Conservation (phyloP, 2,113 vertebrate species). For the Phylloscopus trochilus region DNA sequence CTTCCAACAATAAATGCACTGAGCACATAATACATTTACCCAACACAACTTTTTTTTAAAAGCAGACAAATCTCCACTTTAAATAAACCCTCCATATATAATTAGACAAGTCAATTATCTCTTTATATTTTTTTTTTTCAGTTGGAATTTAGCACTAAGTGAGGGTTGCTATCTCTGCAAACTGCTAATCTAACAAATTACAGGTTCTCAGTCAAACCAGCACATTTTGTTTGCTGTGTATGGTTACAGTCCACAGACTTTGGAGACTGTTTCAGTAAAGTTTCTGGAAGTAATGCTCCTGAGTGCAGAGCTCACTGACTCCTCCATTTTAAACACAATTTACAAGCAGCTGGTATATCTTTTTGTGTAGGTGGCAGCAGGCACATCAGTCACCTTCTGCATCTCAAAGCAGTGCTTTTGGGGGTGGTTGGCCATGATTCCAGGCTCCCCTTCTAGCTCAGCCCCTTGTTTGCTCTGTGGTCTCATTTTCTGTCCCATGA, state of each 20-base stretch:
- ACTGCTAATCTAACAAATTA: conserved; percentile 56
- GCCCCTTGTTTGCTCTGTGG: not conserved
- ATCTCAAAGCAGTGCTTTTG: not conserved
- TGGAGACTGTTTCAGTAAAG: not conserved
- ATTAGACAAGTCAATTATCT: conserved; percentile 17
- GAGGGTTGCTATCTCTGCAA: not conserved
- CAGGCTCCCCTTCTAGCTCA: not conserved
- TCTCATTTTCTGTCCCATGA: not conserved
- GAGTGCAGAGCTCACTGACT: not conserved
- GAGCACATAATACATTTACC: not conserved
- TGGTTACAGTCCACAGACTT: not conserved
- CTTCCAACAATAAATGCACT: conserved; percentile 5
- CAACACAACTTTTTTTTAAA: not conserved
- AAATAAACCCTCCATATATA: conserved; percentile 20
- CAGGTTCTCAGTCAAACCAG: not conserved
- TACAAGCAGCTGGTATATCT: not conserved
- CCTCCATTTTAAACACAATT: not conserved
- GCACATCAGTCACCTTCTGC: not conserved
- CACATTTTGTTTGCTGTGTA: not conserved
- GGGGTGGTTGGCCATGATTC: not conserved
- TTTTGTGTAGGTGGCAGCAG: not conserved
- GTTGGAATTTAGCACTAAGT: not conserved
- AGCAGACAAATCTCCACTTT: not conserved
- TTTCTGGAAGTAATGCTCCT: not conserved
- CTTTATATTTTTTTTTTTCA: not conserved